Conservation (phyloP, 1,140 invertebrate species). For the Megalonaias nervosa region DNA sequence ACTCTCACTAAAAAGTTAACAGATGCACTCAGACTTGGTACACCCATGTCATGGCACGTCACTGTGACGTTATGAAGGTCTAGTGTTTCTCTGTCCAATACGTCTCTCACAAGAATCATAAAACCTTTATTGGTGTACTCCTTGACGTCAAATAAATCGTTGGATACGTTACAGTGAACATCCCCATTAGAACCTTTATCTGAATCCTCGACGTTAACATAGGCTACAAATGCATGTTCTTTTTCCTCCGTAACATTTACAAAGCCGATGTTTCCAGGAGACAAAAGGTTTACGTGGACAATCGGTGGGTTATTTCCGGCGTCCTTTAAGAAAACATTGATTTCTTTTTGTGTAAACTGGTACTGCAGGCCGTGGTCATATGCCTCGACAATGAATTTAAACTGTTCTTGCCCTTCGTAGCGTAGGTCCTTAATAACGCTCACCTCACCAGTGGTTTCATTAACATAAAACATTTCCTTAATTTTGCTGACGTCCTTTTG, state of each 20-base stretch:
- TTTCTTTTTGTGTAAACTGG: constrained; percentile 71
- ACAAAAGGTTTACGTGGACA: constrained; percentile 77
- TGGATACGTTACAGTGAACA: constrained; percentile 43
- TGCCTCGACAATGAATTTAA: constrained; percentile 47
- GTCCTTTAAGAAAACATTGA: constrained; percentile 81
- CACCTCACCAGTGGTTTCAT: constrained; percentile 31
- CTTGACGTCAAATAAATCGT: constrained; percentile 33
- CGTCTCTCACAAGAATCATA: constrained; percentile 24
- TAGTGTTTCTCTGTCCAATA: constrained; percentile 22
- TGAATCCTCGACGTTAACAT: constrained; percentile 54
- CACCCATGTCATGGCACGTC: constrained; percentile 24
- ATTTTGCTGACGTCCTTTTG: constrained; percentile 20
- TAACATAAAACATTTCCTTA: constrained; percentile 32
- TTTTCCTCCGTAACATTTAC: constrained; percentile 51
- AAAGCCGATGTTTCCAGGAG: constrained; percentile 39
- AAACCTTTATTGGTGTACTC: constrained; percentile 24
- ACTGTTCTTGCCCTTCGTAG: constrained; percentile 35
- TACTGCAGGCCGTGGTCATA: constrained; percentile 35
- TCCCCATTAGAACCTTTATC: constrained; percentile 59
- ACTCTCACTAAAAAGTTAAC: constrained; percentile 30
- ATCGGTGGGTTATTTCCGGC: constrained; percentile 91
- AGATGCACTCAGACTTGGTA: constrained; percentile 5
- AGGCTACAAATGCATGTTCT: constrained; percentile 52
- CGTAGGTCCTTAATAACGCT: constrained; percentile 30
- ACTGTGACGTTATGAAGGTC: constrained; percentile 27